A percentile compares a stretch with the other conserved stretches of the same genome.
Conservation (phyloP, 1,140 invertebrate species). For the Acarapis woodi region DNA sequence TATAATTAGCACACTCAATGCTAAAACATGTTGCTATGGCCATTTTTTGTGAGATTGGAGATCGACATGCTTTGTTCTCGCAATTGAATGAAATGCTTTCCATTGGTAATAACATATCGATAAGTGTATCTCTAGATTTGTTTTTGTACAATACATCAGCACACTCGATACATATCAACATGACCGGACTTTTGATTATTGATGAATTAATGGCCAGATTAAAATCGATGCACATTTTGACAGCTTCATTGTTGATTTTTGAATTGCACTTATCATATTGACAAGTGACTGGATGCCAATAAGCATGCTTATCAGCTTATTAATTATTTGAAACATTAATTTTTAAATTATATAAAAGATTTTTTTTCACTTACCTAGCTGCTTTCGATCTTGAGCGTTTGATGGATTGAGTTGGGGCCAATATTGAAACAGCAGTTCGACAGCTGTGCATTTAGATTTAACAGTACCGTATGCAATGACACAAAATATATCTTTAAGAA, state of each 20-base stretch:
- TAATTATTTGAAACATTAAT: no score
- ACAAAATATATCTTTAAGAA: slow-evolving; percentile 70
- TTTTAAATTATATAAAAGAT: no score
- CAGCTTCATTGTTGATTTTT: slow-evolving; percentile 14
- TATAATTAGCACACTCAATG: slow-evolving; percentile 78
- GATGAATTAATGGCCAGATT: slow-evolving; percentile 28
- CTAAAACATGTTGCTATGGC: slow-evolving; percentile 88
- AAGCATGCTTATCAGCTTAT: slow-evolving; percentile 34
- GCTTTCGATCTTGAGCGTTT: slow-evolving; percentile 59
- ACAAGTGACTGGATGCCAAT: slow-evolving; percentile 14
- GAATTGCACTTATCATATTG: slow-evolving; percentile 15
- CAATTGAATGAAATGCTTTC: slow-evolving; percentile 75
- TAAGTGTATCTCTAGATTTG: slow-evolving; percentile 40
- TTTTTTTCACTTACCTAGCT: no score
- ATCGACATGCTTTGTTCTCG: slow-evolving; percentile 91
- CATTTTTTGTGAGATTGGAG: slow-evolving; percentile 41
- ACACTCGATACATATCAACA: slow-evolving; percentile 87
- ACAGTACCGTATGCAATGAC: slow-evolving; percentile 90
- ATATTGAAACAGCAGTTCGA: slow-evolving; percentile 89
- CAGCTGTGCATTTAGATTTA: slow-evolving; percentile 58
- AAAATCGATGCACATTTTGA: slow-evolving; percentile 25
- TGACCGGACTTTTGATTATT: slow-evolving; percentile 48
- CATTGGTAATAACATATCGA: slow-evolving; percentile 74
- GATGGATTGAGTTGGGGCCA: slow-evolving; percentile 87
- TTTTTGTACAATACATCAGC: slow-evolving; percentile 46